Conservation (phyloP, 2,888 invertebrate species). For the Lumbricus terrestris region DNA sequence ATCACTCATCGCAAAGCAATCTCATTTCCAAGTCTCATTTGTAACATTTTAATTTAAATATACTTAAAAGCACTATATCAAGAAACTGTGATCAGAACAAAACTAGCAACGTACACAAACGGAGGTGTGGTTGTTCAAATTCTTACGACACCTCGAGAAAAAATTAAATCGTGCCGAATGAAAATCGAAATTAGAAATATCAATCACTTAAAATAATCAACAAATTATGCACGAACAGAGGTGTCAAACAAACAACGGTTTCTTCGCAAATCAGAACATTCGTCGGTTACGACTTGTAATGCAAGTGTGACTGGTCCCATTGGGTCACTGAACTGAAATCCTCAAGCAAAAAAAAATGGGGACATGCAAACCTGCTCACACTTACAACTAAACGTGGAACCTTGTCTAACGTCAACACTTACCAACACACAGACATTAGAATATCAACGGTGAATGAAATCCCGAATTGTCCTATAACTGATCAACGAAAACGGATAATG, state of each 20-base stretch:
- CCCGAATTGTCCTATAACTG: neutral
- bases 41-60: neutral
- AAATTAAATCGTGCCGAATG: neutral
- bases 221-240: neutral
- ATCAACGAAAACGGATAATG: neutral
- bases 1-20: neutral
- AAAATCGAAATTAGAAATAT: neutral
- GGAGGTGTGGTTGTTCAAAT: neutral
- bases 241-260: neutral
- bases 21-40: neutral
- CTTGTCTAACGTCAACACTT: too few relatives aligned
- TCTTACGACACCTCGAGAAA: neutral
- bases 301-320: neutral
- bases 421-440: neutral
- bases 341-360: neutral
- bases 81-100: neutral
- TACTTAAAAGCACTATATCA: too few relatives aligned
- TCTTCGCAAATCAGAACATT: neutral
- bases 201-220: neutral
- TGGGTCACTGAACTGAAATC: neutral
- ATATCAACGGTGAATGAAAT: neutral
- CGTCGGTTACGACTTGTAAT: neutral
- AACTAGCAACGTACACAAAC: neutral
- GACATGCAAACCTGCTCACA: too few relatives aligned
- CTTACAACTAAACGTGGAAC: too few relatives aligned